Conservation (phyloP, 1,140 invertebrate species). For the Archegozetes longisetosus region DNA sequence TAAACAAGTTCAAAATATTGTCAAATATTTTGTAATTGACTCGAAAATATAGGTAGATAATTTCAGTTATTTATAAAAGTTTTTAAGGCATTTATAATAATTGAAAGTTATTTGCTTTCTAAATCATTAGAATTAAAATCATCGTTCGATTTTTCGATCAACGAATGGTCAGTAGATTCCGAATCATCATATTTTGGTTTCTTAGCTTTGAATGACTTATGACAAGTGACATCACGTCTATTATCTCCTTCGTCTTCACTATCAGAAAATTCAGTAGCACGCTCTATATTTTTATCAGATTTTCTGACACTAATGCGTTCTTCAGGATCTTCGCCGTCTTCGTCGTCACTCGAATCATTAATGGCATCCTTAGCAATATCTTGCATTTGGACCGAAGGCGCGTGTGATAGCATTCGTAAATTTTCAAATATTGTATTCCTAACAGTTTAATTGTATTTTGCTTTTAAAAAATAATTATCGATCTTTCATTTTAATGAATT, state of each 20-base stretch:
- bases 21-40: too few relatives aligned
- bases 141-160: background rate
- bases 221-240: constrained; percentile 26
- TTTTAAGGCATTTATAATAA: too few relatives aligned
- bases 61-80: too few relatives aligned
- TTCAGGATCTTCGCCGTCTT: constrained; percentile 53
- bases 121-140: background rate
- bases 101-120: too few relatives aligned
- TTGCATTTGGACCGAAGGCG: constrained; percentile 93
- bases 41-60: too few relatives aligned
- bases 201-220: background rate
- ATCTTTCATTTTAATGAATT: constrained; percentile 27
- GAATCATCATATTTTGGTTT: background rate
- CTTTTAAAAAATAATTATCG: constrained; percentile 12
- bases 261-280: constrained; percentile 91
- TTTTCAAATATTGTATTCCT: constrained; percentile 83
- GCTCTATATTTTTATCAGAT: constrained; percentile 80
- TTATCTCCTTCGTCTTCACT: constrained; percentile 88
- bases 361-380: constrained; percentile 63
- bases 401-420: constrained; percentile 89
- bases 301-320: constrained; percentile 75
- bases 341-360: constrained; percentile 42
- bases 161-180: background rate
- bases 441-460: constrained; percentile 22
- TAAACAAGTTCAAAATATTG: too few relatives aligned